Conservation (phyloP, 2,113 vertebrate species). For the Labeo rohita region DNA sequence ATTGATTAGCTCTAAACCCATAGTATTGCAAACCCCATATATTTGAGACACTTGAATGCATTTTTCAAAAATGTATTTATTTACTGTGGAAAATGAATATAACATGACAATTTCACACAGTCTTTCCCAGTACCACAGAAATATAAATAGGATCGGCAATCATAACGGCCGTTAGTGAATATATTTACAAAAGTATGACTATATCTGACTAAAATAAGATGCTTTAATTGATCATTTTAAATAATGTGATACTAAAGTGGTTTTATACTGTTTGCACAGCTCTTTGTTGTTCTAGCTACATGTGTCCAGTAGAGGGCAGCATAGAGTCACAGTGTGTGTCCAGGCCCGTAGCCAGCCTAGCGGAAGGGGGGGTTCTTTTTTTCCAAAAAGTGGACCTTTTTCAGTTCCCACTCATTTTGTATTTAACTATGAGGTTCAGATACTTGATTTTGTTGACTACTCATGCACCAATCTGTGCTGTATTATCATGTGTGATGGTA, state of each 20-base stretch:
- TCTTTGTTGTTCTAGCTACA: neutral
- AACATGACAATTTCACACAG: neutral
- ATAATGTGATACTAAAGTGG: neutral
- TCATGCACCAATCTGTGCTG: too few species aligned
- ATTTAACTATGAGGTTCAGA: too few species aligned
- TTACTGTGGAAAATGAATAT: neutral
- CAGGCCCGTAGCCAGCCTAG: too few species aligned
- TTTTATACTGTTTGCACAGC: neutral
- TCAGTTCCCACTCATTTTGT: too few species aligned
- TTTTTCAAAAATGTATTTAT: neutral
- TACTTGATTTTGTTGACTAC: too few species aligned
- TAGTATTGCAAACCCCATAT: neutral
- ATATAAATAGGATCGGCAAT: slow-evolving; percentile 19
- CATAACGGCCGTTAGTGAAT: neutral
- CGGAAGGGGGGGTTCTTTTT: too few species aligned
- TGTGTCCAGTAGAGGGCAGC: neutral
- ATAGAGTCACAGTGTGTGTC: neutral
- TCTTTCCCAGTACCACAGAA: neutral
- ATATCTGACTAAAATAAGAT: neutral
- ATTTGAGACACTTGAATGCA: neutral
- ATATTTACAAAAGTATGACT: slow-evolving; percentile 18
- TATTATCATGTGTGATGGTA: too few species aligned
- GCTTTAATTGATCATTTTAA: neutral
- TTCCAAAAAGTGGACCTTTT: too few species aligned
- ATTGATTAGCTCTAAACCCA: too few species aligned